Evolutionary conservation across 92 coral and sea anemone genomes (phyloP), one percentile per base, ranked within the genome.

Genomic region (Umimayanthus chanpuru): DNA sequence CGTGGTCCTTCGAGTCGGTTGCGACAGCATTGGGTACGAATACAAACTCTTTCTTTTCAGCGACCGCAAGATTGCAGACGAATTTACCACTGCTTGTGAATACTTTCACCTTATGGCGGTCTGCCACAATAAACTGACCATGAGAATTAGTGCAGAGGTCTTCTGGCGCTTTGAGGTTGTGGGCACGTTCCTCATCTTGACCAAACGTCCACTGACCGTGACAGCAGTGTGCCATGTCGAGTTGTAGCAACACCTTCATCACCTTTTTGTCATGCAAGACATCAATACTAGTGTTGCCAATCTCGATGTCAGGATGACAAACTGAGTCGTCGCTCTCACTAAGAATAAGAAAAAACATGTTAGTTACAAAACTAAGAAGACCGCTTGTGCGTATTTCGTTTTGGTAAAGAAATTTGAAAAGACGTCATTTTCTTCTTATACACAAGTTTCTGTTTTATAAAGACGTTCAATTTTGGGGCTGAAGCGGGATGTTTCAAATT

Each of bases 1-100:
- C 16, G 20, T 29, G 16, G 76, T 71, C 76, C 9, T 71, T 16
- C 76, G 16, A 8, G 41, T 71, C 76, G n/a, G 76, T 71, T 26
- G 76, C 76, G 29, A 71, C 76, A 71, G 76, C 76, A 15, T 32
- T 11, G 76, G 76, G 40, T 71, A 26, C 81, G 15, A 85, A 15
- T 1, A 53, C 73, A 30, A 85, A 23, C 8, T 66, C 49, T 20
- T 29, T 76, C 36, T 43, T 65, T n/a, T 75, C 72, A 49, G 14
- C 81, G 6, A 9, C 14, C 6, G 56, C 29, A 9, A 85, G 50
- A 74, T 58, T 10, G 56, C 44, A 2, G 1, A 74, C 16, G 43
- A 74, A 85, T 9, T 43, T 39, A 4, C 88, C 88, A 43, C 79
- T 84, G 26, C 43, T 84, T 47, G 44, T 61, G 65, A 68, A 84